These are phyloP conservation scores for Pristionchus fissidentatus DNA, from an alignment of 2,888 invertebrate species.

Conservation along the genomic window DNA sequence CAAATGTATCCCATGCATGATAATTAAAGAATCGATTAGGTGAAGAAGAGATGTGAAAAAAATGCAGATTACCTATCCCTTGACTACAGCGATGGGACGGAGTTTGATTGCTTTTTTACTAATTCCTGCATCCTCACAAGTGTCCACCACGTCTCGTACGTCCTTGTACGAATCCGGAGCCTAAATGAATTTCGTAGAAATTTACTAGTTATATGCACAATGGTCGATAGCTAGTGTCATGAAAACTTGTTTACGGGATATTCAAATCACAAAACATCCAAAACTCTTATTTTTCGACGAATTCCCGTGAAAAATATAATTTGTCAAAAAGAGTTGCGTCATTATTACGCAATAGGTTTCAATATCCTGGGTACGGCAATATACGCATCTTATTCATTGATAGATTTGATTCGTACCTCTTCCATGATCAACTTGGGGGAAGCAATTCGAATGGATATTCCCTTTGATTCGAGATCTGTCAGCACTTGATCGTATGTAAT, in stretches of 20 bases:
- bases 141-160: conserved; percentile 98
- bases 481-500: conserved; percentile 93
- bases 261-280: too few relatives aligned
- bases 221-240: not conserved
- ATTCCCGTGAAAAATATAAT: not conserved
- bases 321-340: not conserved
- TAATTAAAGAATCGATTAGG: too few relatives aligned
- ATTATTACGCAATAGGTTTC: too few relatives aligned
- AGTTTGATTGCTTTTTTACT: conserved; percentile 96
- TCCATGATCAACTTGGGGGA: conserved; percentile 99
- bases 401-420: conserved; percentile 82
- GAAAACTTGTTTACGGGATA: not conserved
- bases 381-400: too few relatives aligned
- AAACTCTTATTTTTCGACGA: not conserved
- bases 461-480: conserved; percentile 84
- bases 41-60: not conserved
- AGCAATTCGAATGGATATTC: conserved; percentile 88
- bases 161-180: conserved; percentile 99
- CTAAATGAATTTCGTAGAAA: conserved; percentile 63
- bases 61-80: conserved; percentile 82
- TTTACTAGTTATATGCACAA: not conserved
- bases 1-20: too few relatives aligned
- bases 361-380: too few relatives aligned
- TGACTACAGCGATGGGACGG: conserved; percentile 97
- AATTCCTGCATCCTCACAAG: conserved; percentile 96